Conservation (phyloP, 2,888 invertebrate species). For the Apomyelois bistriatella region DNA sequence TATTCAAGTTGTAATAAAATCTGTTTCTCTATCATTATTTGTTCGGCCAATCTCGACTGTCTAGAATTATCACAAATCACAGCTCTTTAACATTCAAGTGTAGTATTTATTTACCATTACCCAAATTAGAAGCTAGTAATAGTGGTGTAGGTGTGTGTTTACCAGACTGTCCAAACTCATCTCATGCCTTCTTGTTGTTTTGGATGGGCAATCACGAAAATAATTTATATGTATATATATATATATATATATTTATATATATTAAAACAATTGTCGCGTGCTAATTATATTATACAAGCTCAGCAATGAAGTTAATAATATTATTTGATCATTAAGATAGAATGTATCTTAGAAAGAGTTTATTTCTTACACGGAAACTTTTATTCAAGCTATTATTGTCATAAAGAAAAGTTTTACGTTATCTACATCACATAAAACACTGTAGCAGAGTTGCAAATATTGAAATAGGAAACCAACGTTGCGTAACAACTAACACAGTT, state of each 20-base stretch:
- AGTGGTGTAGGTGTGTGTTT: constrained; percentile 33
- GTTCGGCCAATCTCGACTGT: background rate
- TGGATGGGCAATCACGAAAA: too few species aligned
- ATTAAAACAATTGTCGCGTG: too few species aligned
- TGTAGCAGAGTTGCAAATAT: constrained; percentile 2
- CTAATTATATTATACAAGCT: too few species aligned
- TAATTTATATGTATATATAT: too few species aligned
- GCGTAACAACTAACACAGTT: constrained; percentile 12
- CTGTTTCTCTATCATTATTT: background rate
- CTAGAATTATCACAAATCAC: background rate
- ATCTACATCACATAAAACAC: background rate
- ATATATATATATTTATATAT: too few species aligned
- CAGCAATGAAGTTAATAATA: too few species aligned
- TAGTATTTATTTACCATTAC: constrained; percentile 35
- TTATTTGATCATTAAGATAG: too few species aligned
- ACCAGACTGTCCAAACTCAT: constrained; percentile 23
- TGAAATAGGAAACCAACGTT: constrained; percentile 10
- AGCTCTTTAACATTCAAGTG: constrained; percentile 30
- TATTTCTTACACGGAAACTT: too few species aligned
- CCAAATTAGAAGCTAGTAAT: constrained; percentile 34
- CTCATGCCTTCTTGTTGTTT: constrained; percentile 23
- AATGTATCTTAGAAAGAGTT: too few species aligned
- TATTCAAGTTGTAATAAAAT: background rate
- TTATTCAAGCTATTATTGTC: too few species aligned
- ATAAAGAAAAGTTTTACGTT: too few species aligned